Evolutionary conservation across 2,888 invertebrate species (phyloP).

Genomic region (Lottia scabra): DNA sequence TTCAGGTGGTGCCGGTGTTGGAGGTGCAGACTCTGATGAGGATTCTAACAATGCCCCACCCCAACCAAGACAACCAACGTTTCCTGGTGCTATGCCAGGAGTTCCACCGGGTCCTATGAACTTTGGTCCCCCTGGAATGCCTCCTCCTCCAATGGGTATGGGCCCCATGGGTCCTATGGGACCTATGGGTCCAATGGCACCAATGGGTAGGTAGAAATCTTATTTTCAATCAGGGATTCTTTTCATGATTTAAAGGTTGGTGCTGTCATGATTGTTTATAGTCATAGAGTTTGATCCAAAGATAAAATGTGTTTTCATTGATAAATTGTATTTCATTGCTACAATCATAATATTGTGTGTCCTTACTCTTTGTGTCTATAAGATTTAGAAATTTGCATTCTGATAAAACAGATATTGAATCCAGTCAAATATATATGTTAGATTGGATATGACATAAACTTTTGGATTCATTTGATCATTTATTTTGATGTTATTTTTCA

Average conservation of each 20-base stretch:
- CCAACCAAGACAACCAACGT: slow-evolving; percentile 3
- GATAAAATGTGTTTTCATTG: not conserved
- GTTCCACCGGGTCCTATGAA: slow-evolving; percentile 30
- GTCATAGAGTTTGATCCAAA: not conserved
- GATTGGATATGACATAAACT: too few relatives aligned
- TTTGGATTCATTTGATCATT: too few relatives aligned
- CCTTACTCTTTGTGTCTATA: too few relatives aligned
- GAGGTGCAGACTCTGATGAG: slow-evolving; percentile 18
- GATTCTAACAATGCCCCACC: slow-evolving; percentile 11
- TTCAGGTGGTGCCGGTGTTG: too few relatives aligned
- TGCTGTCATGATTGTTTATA: not conserved
- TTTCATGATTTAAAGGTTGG: not conserved
- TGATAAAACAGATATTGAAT: too few relatives aligned
- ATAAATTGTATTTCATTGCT: too few relatives aligned
- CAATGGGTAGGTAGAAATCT: slow-evolving; percentile 38
- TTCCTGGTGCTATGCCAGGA: slow-evolving; percentile 15
- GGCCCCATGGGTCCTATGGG: slow-evolving; percentile 55
- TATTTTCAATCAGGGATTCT: not conserved
- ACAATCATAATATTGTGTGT: too few relatives aligned
- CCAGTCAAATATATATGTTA: too few relatives aligned
- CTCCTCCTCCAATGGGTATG: slow-evolving; percentile 53
- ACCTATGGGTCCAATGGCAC: slow-evolving; percentile 56
- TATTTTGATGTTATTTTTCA: slow-evolving; percentile 25
- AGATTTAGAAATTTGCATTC: too few relatives aligned
- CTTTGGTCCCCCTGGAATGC: slow-evolving; percentile 38